phyloP scores from a whole-genome alignment of 2,113 vertebrate species.

The Leptocoma aspasia region DNA sequence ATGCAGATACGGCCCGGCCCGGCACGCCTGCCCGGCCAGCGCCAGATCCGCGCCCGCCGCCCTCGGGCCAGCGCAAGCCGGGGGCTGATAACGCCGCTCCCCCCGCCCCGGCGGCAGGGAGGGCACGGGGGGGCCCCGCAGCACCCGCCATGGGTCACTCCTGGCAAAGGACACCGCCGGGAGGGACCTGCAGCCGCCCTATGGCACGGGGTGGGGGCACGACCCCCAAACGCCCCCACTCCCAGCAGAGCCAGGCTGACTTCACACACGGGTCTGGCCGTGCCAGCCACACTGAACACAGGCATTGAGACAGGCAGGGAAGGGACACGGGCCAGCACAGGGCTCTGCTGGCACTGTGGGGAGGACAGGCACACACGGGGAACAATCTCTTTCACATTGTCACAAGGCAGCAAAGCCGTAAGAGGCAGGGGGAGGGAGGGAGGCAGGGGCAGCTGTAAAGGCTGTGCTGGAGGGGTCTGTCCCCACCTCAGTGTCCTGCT shows the following conservation, averaged over 20 bases:
- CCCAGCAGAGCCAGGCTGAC: neutral
- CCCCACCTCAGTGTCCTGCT: neutral
- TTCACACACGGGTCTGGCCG: neutral
- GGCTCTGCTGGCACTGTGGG: neutral
- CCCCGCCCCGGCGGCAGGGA: neutral
- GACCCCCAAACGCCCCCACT: neutral
- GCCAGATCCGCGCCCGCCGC: neutral
- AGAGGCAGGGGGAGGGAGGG: fast-evolving
- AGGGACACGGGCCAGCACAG: neutral
- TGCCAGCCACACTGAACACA: neutral
- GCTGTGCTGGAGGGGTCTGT: neutral
- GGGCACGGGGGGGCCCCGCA: fast-evolving
- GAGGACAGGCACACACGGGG: neutral
- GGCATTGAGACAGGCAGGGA: neutral
- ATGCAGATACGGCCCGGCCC: slow-evolving; percentile 20
- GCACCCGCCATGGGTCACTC: neutral
- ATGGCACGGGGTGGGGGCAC: fast-evolving
- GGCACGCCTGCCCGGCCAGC: neutral
- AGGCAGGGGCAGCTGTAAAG: neutral
- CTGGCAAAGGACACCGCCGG: neutral
- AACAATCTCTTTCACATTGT: neutral
- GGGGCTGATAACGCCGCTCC: neutral
- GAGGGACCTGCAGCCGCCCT: neutral
- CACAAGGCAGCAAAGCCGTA: neutral
- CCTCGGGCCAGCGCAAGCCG: fast-evolving